Conservation (phyloP, 2,113 vertebrate genomes). For the Poeciliopsis retropinna region DNA sequence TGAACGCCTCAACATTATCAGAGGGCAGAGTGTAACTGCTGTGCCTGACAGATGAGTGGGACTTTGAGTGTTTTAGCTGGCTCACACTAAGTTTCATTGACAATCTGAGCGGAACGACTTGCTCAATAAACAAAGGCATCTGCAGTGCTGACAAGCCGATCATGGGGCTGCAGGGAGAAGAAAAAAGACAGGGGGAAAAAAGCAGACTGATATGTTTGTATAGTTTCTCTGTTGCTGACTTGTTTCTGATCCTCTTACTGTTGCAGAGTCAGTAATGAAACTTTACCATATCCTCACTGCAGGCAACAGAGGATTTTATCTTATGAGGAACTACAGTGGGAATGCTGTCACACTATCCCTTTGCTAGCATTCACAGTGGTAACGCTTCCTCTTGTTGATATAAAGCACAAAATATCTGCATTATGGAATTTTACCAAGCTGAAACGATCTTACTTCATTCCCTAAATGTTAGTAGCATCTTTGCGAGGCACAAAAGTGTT, state of each 20-base stretch:
- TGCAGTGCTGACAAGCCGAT: slow-evolving; percentile 68
- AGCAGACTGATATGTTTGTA: slow-evolving; percentile 26
- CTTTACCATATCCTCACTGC: slow-evolving; percentile 25
- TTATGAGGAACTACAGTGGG: slow-evolving; percentile 17
- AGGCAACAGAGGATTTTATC: slow-evolving; percentile 22
- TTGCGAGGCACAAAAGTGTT: too few species aligned
- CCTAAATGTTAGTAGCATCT: background rate
- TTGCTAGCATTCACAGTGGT: background rate
- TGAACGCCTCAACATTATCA: slow-evolving; percentile 46
- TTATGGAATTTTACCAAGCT: background rate
- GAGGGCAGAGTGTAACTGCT: slow-evolving; percentile 44
- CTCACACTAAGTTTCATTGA: slow-evolving; percentile 69
- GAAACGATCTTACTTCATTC: background rate
- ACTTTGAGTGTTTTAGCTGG: slow-evolving; percentile 46
- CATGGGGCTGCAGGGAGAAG: slow-evolving; percentile 62
- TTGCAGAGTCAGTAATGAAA: slow-evolving; percentile 41
- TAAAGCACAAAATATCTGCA: background rate
- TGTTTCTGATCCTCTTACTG: slow-evolving; percentile 21
- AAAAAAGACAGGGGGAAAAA: slow-evolving; percentile 26
- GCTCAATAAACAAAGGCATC: slow-evolving; percentile 59
- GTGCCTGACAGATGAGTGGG: slow-evolving; percentile 57
- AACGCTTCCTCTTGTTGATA: background rate
- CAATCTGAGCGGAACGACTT: slow-evolving; percentile 49
- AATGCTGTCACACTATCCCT: slow-evolving; percentile 15
- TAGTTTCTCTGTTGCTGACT: slow-evolving; percentile 45